phyloP scores from a whole-genome alignment of 2,888 invertebrate genomes.

The Cerastoderma edule region DNA sequence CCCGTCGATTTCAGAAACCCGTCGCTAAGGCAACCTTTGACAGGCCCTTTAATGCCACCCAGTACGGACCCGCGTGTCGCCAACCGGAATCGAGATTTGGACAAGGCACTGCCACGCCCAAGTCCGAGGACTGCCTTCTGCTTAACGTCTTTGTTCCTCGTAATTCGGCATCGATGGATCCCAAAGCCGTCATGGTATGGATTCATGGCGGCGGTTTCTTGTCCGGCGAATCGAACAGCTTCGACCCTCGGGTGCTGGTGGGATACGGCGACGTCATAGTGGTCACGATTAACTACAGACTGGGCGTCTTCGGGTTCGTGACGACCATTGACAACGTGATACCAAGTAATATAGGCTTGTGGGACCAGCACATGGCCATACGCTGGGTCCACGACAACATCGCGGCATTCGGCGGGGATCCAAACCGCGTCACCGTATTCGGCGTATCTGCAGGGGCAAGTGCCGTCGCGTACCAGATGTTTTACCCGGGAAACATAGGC shows the following conservation, averaged over 20 bases:
- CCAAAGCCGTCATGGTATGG: conserved; percentile 19
- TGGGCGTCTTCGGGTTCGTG: conserved; percentile 69
- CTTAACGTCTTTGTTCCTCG: conserved; percentile 2
- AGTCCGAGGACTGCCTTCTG: conserved; percentile 5
- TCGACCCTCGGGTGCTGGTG: conserved; percentile 43
- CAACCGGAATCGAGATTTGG: neutral
- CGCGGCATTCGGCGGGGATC: conserved; percentile 87
- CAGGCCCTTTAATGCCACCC: neutral
- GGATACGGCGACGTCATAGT: conserved; percentile 53
- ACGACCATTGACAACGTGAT: conserved; percentile 53
- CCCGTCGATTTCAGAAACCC: conserved; percentile 10
- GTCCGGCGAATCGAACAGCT: neutral
- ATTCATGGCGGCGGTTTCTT: conserved; percentile 19
- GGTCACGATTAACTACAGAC: conserved; percentile 66
- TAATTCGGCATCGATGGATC: no score
- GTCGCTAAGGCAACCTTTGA: neutral
- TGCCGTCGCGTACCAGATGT: conserved; percentile 89
- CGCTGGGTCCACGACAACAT: conserved; percentile 82
- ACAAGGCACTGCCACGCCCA: neutral
- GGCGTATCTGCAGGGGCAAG: conserved; percentile 98
- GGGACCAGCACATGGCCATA: conserved; percentile 96
- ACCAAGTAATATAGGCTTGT: conserved; percentile 88
- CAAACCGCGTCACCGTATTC: conserved; percentile 95
- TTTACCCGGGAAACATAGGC: conserved; percentile 94
- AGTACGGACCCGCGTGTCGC: neutral